phyloP scores from a whole-genome alignment of 2,113 vertebrate species.

The Eretmochelys imbricata region DNA sequence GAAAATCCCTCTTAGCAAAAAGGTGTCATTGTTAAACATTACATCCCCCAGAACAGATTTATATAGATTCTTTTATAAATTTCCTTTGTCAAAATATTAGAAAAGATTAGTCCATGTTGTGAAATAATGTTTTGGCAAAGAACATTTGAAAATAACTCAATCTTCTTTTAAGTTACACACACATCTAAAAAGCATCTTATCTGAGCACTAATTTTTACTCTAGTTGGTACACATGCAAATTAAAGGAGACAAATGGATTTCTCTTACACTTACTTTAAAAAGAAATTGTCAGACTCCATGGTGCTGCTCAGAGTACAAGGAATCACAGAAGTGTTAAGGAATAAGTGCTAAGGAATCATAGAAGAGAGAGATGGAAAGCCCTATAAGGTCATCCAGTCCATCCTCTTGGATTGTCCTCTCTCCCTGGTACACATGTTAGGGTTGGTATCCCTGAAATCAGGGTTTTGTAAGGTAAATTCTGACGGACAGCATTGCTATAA shows the following conservation, averaged over 20 bases:
- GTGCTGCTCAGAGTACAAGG: slow-evolving; percentile 17
- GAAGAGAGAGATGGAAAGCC: slow-evolving; percentile 16
- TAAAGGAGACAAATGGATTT: not conserved
- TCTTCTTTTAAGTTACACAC: slow-evolving; percentile 15
- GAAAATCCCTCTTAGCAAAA: not conserved
- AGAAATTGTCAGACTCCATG: not conserved
- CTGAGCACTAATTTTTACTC: not conserved
- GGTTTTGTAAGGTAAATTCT: slow-evolving; percentile 50
- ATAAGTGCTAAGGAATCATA: slow-evolving; percentile 9
- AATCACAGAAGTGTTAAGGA: too few relatives aligned
- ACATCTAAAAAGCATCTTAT: not conserved
- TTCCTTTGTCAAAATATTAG: slow-evolving; percentile 23
- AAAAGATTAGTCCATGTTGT: not conserved
- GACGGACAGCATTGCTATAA: slow-evolving; percentile 57
- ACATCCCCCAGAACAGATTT: not conserved
- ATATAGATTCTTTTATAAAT: not conserved
- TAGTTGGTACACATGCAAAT: not conserved
- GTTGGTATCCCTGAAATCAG: slow-evolving; percentile 53
- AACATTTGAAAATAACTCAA: slow-evolving; percentile 35
- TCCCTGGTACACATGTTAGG: slow-evolving; percentile 37
- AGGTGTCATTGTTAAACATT: not conserved
- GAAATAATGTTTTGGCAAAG: slow-evolving; percentile 19
- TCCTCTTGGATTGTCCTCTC: slow-evolving; percentile 15
- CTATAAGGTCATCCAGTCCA: slow-evolving; percentile 24
- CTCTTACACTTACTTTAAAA: not conserved